Evolutionary conservation across 2,888 invertebrate genomes (phyloP).

Genomic region (Griposia aprilina): DNA sequence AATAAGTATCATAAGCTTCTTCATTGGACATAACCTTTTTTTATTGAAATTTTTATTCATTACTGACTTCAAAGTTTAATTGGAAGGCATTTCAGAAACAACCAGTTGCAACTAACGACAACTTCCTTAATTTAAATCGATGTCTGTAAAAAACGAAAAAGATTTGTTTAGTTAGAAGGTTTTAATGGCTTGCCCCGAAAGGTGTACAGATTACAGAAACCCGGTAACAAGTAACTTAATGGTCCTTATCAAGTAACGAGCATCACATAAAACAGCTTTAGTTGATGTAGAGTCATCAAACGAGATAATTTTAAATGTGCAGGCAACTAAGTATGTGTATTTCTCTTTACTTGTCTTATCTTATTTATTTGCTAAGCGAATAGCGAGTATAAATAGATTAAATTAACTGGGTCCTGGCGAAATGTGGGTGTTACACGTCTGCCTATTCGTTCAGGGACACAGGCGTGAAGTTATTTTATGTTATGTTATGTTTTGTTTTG

Average conservation of each 20-base stretch:
- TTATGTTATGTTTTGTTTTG: too few relatives aligned
- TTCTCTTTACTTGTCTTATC: background rate
- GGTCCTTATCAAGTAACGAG: conserved; percentile 20
- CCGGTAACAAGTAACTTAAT: conserved; percentile 25
- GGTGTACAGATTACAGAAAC: conserved; percentile 6
- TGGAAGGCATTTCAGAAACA: conserved; percentile 2
- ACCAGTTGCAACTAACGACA: background rate
- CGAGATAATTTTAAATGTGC: conserved; percentile 11
- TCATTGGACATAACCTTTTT: background rate
- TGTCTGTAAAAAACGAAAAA: conserved; percentile 14
- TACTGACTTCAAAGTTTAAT: background rate
- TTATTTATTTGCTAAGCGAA: conserved; percentile 1
- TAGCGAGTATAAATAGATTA: too few relatives aligned
- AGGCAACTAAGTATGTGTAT: background rate
- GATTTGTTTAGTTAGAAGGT: background rate
- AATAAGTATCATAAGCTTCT: background rate
- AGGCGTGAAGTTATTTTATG: too few relatives aligned
- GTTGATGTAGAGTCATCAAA: conserved; percentile 12
- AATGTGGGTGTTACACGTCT: too few relatives aligned
- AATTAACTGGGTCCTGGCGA: too few relatives aligned
- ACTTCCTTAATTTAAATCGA: background rate
- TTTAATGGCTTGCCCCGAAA: conserved; percentile 20
- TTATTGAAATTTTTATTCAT: background rate
- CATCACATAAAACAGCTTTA: conserved; percentile 12
- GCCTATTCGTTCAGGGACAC: too few relatives aligned